Evolutionary conservation across 2,888 invertebrate genomes (phyloP), one percentile per base, ranked within the genome.

Genomic region (Hirtodrosophila cameraria): DNA sequence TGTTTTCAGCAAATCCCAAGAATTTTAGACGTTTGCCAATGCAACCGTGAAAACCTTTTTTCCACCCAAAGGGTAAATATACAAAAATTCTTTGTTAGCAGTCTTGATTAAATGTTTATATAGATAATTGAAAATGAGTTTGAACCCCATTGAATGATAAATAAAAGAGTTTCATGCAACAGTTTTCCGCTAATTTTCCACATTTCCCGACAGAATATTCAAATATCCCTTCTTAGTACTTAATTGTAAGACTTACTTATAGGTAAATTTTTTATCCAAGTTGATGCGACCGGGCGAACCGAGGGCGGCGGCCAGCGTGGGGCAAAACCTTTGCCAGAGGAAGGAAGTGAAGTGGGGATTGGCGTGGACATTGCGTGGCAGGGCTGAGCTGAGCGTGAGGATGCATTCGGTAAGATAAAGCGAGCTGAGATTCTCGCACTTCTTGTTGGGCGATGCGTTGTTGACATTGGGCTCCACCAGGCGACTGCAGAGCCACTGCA

Each of bases 271-370:
- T 87, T 95, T 95, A 81, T 96, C 96, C 62, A 96, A 94, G 69
- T 90, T 91, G 2, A 91, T 88, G 46, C 91, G 76, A 46, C 96
- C 93, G 0, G 97, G 97, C 6, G 97, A 96, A 0, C 97, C 97
- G 2, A 98, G 92, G 58, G 97, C 94, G 0, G 96, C 95, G 53
- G 98, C 95, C 68, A 98, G 91, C 0, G 96, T 95, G 0, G 98
- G 98, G 84, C 97, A 97, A 86, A 98, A 95, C 84, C 97, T 95
- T 90, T 97, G 97, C 98, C 98, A 97, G 7, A 97, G 92, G 86
- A 97, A 96, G 2, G 96, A 96, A 1, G 96, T 96, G 88, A 97
- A 97, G 90, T 97, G 96, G 0, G 94, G 93, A 91, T 96, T 96
- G 1, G 94, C 94, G 81, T 96, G 95, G 6, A 96, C 96, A 74